phyloP scores from a whole-genome alignment of 1,140 invertebrate genomes.

The Drosophila pachea region DNA sequence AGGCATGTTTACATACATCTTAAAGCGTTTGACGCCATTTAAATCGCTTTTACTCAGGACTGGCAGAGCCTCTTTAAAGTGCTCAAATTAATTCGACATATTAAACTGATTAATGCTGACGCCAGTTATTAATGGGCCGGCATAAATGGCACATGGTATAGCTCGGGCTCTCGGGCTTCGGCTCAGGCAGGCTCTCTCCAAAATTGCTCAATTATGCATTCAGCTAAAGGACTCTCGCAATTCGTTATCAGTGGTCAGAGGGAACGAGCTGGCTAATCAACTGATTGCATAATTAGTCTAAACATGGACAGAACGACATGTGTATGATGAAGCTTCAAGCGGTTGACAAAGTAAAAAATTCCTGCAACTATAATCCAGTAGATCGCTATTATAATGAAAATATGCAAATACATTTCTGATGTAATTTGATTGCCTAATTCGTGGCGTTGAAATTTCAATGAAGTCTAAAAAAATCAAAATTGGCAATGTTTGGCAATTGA shows the following conservation, averaged over 20 bases:
- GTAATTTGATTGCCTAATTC: too few species aligned
- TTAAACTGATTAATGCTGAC: conserved; percentile 66
- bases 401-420: too few species aligned
- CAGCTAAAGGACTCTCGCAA: conserved; percentile 20
- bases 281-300: conserved; percentile 22
- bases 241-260: not conserved
- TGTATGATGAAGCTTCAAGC: conserved; percentile 36
- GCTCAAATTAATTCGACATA: conserved; percentile 64
- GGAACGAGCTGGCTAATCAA: conserved; percentile 17
- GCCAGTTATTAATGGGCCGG: conserved; percentile 56
- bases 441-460: too few species aligned
- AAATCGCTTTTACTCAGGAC: conserved; percentile 13
- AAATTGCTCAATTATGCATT: conserved; percentile 45
- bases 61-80: conserved; percentile 29
- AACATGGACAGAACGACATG: conserved; percentile 7
- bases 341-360: not conserved
- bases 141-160: conserved; percentile 19
- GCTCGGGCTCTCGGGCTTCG: not conserved
- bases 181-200: conserved; percentile 5
- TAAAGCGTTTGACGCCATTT: conserved; percentile 6
- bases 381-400: too few species aligned
- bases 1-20: not conserved
- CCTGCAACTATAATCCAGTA: too few species aligned
- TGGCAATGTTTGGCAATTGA: not conserved
- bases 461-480: not conserved